A percentile compares a stretch with the other conserved stretches of the same genome.
These are phyloP conservation scores for Syngnathus acus DNA, from an alignment of 2,797 vertebrate species.

Conservation along the genomic window DNA sequence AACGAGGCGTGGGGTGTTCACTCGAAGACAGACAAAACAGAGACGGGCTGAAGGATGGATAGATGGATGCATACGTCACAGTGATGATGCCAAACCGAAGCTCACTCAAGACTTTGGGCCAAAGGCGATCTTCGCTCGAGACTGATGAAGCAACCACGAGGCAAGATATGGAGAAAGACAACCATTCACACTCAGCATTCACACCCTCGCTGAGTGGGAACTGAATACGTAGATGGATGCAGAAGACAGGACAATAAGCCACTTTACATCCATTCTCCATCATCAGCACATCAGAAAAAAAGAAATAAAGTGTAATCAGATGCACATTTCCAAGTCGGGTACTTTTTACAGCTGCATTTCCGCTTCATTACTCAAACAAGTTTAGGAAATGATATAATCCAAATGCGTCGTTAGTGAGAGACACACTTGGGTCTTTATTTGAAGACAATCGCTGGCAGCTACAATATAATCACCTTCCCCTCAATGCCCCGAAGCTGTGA, in stretches of 20 bases:
- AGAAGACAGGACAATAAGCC: too few species aligned
- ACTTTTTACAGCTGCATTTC: not conserved
- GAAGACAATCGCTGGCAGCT: conserved; percentile 70
- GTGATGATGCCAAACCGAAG: too few species aligned
- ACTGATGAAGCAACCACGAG: too few species aligned
- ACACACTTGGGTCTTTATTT: conserved; percentile 54
- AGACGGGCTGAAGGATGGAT: not conserved
- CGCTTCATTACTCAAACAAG: not conserved
- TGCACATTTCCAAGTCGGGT: not conserved
- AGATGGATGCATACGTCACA: not conserved
- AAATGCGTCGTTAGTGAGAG: conserved; percentile 36
- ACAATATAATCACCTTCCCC: conserved; percentile 75
- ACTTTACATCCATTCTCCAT: not conserved
- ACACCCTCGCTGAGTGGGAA: too few species aligned
- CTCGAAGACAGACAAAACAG: conserved; percentile 37
- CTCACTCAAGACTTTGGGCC: too few species aligned
- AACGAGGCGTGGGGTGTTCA: conserved; percentile 47
- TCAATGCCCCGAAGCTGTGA: conserved; percentile 59
- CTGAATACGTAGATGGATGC: too few species aligned
- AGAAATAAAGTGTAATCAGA: not conserved
- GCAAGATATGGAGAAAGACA: too few species aligned
- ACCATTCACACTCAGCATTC: too few species aligned
- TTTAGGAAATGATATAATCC: not conserved
- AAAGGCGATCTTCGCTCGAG: too few species aligned
- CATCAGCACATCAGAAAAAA: not conserved